Evolutionary conservation across 2,797 vertebrate species (phyloP).

Genomic region (Carapus acus): DNA sequence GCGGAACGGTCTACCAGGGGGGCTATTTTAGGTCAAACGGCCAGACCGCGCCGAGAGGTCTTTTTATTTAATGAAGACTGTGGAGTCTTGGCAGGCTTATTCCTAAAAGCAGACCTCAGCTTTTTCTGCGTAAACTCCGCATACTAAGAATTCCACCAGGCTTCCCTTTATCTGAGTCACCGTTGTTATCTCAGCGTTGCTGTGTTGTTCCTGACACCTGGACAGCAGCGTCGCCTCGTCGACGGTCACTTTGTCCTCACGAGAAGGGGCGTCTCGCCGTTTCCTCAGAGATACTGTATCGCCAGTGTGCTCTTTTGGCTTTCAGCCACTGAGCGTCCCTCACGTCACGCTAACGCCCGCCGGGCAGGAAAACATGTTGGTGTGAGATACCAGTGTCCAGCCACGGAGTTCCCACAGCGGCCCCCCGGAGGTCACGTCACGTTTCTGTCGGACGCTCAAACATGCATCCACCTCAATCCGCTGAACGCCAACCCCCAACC

Average conservation of each 20-base stretch:
- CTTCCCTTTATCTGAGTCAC: background rate
- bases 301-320: constrained; percentile 41
- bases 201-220: background rate
- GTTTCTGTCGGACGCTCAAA: constrained; percentile 18
- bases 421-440: too few species aligned
- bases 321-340: constrained; percentile 30
- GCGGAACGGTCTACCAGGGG: constrained; percentile 42
- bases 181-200: constrained; percentile 5
- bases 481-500: too few species aligned
- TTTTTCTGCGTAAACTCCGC: background rate
- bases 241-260: background rate
- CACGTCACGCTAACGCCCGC: constrained; percentile 25
- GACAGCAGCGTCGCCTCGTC: background rate
- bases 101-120: constrained; percentile 8
- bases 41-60: too few species aligned
- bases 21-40: constrained; percentile 50
- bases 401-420: constrained; percentile 41
- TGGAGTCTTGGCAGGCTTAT: constrained; percentile 21
- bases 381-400: constrained; percentile 32
- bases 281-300: constrained; percentile 20
- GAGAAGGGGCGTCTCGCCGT: constrained; percentile 16
- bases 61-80: constrained; percentile 11
- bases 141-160: background rate
- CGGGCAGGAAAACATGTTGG: constrained; percentile 31
- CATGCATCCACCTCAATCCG: constrained; percentile 16